A percentile compares a stretch with the other conserved stretches of the same genome.
Evolutionary conservation across 1,140 invertebrate species (phyloP).

Genomic region (Matsumurasca onukii): DNA sequence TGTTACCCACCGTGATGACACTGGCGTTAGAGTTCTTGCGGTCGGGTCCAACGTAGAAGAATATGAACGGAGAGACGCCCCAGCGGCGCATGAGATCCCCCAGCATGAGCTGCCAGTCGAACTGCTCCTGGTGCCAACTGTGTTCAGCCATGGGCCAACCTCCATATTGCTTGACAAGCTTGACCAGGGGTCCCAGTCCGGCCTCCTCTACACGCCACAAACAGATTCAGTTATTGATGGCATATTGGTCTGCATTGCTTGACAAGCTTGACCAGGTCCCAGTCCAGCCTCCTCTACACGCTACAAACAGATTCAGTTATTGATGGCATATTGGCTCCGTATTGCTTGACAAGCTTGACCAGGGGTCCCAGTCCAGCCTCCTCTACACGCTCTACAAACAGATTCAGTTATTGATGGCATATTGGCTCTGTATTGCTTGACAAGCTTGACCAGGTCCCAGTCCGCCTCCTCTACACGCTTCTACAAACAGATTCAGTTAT

Average conservation of each 20-base stretch:
- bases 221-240: too few species aligned
- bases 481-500: too few species aligned
- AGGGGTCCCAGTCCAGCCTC: constrained; percentile 44
- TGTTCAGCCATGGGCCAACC: constrained; percentile 49
- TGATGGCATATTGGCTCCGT: too few species aligned
- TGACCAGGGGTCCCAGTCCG: constrained; percentile 44
- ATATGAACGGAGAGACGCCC: constrained; percentile 40
- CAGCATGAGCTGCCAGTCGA: constrained; percentile 43
- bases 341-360: constrained; percentile 43
- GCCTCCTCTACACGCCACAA: constrained; percentile 42
- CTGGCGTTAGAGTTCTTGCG: constrained; percentile 44
- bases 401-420: too few species aligned
- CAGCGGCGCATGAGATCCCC: constrained; percentile 37
- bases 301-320: too few species aligned
- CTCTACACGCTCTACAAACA: constrained; percentile 44
- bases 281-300: constrained; percentile 44
- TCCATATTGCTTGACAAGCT: constrained; percentile 46
- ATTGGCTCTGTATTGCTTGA: too few species aligned
- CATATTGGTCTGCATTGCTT: constrained; percentile 45
- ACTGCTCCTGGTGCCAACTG: constrained; percentile 40
- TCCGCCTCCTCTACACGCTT: constrained; percentile 43
- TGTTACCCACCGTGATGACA: constrained; percentile 41
- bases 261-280: constrained; percentile 45
- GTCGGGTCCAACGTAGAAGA: constrained; percentile 43
- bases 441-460: constrained; percentile 44